Evolutionary conservation across 2,888 invertebrate species (phyloP), one percentile per base, ranked within the genome.

Genomic region (Volucella inflata): DNA sequence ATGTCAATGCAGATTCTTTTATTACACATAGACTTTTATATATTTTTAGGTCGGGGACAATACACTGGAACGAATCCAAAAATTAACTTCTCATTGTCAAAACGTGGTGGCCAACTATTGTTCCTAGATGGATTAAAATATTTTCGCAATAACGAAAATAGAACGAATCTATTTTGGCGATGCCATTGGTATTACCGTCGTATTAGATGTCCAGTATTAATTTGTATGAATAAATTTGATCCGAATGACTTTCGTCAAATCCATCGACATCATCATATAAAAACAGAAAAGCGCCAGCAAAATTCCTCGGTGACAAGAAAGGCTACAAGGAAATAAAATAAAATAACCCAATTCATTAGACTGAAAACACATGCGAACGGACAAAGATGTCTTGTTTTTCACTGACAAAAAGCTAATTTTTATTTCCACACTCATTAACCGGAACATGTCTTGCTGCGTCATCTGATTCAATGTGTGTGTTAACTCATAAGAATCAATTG

Each of bases 101-200:
- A 91, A 81, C 90, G 91, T 48, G 92, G 92, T 14, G 91, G 91
- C 0, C 91, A 91, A 78, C 84, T 92, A 8, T 88, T 92, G 3
- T 92, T 91, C 89, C 87, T 92, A 51, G 91, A 92, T 82, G 92
- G 92, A 0, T 74, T 92, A 10, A 91, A 92, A 84, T 92, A 90
- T 87, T 92, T 92, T 88, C 90, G 92, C 1, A 92, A 92, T 75
- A 92, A 92, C 77, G 91, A 91, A 87, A 92, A 92, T 88, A 90
- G 92, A 8, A 91, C 91, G 8, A 92, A 92, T 87, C 87, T 90
- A 50, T 92, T 91, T 70, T 92, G 92, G 92, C 90, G 92, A 51
- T 92, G 92, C 42, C 92, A 92, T 77, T 91, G 92, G 90, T 92
- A 92, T 78, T 92, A 92, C 87, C 89, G 92, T 0, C 90, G 90